Base-by-base conservation (phyloP, 1,140 invertebrate genomes). In the Lordiphosa clarofinis region DNA sequence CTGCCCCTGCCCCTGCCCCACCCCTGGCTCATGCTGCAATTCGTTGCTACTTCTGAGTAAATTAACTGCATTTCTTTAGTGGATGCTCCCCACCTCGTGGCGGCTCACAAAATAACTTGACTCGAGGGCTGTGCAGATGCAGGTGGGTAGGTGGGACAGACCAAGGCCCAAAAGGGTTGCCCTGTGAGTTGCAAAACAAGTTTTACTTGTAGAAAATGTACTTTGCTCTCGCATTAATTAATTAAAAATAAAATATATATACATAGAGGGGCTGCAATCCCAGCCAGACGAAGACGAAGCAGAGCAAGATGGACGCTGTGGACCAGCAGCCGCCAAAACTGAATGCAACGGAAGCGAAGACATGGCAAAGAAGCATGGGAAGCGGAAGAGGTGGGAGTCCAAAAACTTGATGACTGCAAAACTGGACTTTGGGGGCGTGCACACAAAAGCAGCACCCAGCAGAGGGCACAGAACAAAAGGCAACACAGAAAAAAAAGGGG, bases 141-240 rank as follows among this genome's bases (percentile, higher is more conserved):
- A 12, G 12, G 62, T 44, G 36, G 2, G 9, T 8, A 24, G 13
- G 57, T 24, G 37, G 9, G 19, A 39, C 47, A 56, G 47, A 40
- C 56, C 46, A 62, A 24, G 28, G 37, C 56, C 72, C 53, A 62
- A 70, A 70, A 56, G 67, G 66, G 67, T 71, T 63, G 65, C 52
- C 15, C 39, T 40, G 63, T 47, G 43, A 59, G 73, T 78, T 78
- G 73, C 79, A 84, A 84, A 84, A 84, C 78, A 84, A 84, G 78
- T 84, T 84, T 84, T 73, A 81, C 84, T 87, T 87, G 84, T 87
- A 87, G 84, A 87, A 87, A 78, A 74, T 72, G 76, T 86, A 87
- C 82, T 87, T 87, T 87, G 75, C 82, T 79, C 84, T 87, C 82
- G 79, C 84, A 87, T 87, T 87, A 87, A 87, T 87, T 87, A 87